Evolutionary conservation across 2,888 invertebrate genomes (phyloP), one percentile per base, ranked within the genome.

Genomic region (Sphaerophoria rueppellii): DNA sequence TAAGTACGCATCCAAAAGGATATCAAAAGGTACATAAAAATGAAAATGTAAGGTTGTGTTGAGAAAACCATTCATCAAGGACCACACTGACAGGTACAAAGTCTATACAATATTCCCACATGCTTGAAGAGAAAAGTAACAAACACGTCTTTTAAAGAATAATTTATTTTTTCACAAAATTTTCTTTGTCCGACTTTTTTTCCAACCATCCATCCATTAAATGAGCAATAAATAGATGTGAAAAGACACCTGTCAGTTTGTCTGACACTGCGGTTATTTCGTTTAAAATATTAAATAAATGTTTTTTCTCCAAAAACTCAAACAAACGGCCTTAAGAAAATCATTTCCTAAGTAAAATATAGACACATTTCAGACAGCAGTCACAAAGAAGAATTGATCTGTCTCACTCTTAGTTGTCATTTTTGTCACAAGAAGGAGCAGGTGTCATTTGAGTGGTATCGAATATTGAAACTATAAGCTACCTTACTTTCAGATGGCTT

Each of bases 271-370:
- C 32, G 73, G 78, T 78, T 82, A 78, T 78, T 78, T 78, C 82
- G 57, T 82, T 82, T 78, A 82, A 78, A 82, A 63, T 82, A 82
- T 82, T 74, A 74, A 82, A 82, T 32, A 78, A 69, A 67, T 61
- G n/a, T 55, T 24, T 69, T 60, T 40, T 24, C 37, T 50, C 3
- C 4, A 37, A 48, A 35, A 48, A 43, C 43, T 43, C 6, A 43
- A 43, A 6, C 14, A 5, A 6, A 63, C 12, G 16, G 11, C 11
- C 12, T 37, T 37, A 4, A 6, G 0, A 40, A 40, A 37, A 37
- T 2, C 6, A 5, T 67, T 16, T 40, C 6, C 37, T 24, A 34
- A 52, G 43, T 54, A 65, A 50, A 35, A 9, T 11, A 48, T 48
- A 60, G 52, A 65, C 12, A 52, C 7, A 32, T 48, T 34, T 54